Evolutionary conservation across 2,888 invertebrate species (phyloP).

Genomic region (Thysanoteuthis rhombus): DNA sequence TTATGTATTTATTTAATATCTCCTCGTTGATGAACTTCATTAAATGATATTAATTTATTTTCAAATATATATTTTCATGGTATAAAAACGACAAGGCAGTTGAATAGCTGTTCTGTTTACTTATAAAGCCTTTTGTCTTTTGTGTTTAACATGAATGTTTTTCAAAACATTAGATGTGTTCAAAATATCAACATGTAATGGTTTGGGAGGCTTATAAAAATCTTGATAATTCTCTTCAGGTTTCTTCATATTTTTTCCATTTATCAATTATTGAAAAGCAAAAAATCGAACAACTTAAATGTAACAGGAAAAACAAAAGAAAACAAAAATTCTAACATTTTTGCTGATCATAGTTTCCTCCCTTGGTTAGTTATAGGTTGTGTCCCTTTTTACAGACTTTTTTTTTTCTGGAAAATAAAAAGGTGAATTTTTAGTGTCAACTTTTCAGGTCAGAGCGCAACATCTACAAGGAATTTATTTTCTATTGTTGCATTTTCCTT

Average conservation of each 20-base stretch:
- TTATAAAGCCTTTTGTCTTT: conserved; percentile 12
- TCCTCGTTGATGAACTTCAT: not conserved
- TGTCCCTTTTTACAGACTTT: not conserved
- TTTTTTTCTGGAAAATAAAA: not conserved
- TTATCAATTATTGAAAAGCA: not conserved
- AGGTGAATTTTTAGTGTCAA: not conserved
- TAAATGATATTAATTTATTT: not conserved
- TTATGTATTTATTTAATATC: not conserved
- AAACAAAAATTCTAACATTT: not conserved
- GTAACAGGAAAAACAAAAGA: not conserved
- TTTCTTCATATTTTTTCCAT: not conserved
- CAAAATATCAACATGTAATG: not conserved
- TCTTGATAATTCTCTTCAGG: not conserved
- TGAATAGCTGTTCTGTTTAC: not conserved
- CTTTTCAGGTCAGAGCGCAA: not conserved
- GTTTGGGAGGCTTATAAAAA: not conserved
- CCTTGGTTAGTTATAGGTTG: not conserved
- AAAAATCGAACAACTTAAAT: not conserved
- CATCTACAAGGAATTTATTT: not conserved
- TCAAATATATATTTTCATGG: not conserved
- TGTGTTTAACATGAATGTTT: not conserved
- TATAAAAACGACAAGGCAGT: conserved; percentile 12
- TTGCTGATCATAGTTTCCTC: not conserved
- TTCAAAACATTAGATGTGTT: not conserved
- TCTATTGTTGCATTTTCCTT: not conserved